Base-by-base conservation (phyloP, 2,797 vertebrate species). In the Paramormyrops hopkinsi region DNA sequence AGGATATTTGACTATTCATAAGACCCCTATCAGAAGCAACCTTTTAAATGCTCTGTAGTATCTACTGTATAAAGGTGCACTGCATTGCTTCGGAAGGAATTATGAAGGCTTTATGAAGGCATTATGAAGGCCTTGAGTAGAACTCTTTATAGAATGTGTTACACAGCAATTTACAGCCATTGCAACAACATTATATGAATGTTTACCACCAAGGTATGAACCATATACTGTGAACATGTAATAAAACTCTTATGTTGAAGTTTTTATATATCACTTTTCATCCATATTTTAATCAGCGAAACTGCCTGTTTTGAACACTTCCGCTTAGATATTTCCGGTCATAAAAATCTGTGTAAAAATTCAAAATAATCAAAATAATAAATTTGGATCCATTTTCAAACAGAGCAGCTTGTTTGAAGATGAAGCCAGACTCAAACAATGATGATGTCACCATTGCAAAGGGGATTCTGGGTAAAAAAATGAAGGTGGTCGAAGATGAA, bases 331-430 rank as follows among this genome's bases (percentile, higher is more conserved):
- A 19, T 37, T 44, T 8, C 17, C 1, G 2, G 33, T 69, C 25
- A 69, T 69, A 76, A 76, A 76, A 37, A 76, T 41, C 6, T 19
- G 9, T 22, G 11, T 6, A 17, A 53, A 33, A 54, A 33, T 86
- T 56, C 22, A 69, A 69, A 69, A 69, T 33, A 69, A 69, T 25
- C 17, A 37, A 14, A 84, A 50, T 25, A 25, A 84, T 22, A 54
- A 25, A 11, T 69, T 41, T 9, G 17, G 37, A 8, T 19, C 1
- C 0, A 89, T 88, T 37, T 90, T 82, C 79, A 92, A 91, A 82
- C 89, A 99, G 98, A 93, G 92, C 94, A 54, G 97, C 97, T 5
- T 94, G 94, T 87, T 91, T 82, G 56, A 95, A 95, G 92, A 99
- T 99, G 96, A 96, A 95, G 89, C 97, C 97, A 0, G 94, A 95